phyloP scores from a whole-genome alignment of 2,888 invertebrate genomes.

The Teleogryllus oceanicus region DNA sequence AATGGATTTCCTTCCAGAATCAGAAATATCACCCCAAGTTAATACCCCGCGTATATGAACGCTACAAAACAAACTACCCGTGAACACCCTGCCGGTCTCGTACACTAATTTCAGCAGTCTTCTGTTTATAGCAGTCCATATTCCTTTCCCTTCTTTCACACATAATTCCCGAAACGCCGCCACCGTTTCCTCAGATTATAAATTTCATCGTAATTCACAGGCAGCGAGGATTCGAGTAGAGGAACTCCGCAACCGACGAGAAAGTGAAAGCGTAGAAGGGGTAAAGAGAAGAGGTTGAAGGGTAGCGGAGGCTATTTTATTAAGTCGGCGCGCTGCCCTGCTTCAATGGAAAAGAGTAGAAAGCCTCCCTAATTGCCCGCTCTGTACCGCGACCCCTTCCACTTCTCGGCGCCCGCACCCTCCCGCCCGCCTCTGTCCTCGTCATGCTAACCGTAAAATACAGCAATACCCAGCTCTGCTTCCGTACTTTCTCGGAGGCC shows the following conservation, averaged over 20 bases:
- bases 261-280: neutral
- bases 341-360: conserved; percentile 2
- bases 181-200: conserved; percentile 18
- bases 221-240: neutral
- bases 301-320: neutral
- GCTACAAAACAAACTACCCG: too few species aligned
- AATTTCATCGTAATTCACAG: neutral
- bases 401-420: neutral
- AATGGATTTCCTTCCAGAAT: too few species aligned
- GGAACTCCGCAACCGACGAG: neutral
- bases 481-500: neutral
- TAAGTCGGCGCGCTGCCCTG: neutral
- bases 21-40: too few species aligned
- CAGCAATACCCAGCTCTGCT: neutral
- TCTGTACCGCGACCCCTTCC: neutral
- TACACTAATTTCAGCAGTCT: too few species aligned
- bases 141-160: too few species aligned
- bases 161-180: too few species aligned
- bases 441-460: conserved; percentile 28
- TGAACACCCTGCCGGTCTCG: too few species aligned
- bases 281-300: neutral
- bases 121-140: too few species aligned
- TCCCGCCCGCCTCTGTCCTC: conserved; percentile 18
- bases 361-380: neutral
- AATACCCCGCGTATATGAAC: too few species aligned